phyloP scores from a whole-genome alignment of 2,888 invertebrate species.

The Andrena fulva region DNA sequence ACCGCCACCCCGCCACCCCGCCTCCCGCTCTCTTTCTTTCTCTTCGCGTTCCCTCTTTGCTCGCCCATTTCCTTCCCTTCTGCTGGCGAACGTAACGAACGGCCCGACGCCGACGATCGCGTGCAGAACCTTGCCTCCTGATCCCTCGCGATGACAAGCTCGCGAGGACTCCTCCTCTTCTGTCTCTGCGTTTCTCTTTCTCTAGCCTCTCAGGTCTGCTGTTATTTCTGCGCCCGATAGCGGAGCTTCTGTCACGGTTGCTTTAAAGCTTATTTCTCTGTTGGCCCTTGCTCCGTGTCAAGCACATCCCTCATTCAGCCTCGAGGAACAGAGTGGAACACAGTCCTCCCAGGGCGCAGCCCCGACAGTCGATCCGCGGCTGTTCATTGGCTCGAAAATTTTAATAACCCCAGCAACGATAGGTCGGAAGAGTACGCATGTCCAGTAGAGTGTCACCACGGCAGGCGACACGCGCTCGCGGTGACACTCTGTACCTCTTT shows the following conservation, averaged over 20 bases:
- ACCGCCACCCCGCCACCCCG: conserved; percentile 40
- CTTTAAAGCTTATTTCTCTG: neutral
- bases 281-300: neutral
- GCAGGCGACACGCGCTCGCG: conserved; percentile 70
- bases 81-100: conserved; percentile 52
- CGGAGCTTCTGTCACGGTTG: neutral
- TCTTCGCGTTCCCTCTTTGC: conserved; percentile 11
- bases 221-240: conserved; percentile 21
- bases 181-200: neutral
- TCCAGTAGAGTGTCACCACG: conserved; percentile 79
- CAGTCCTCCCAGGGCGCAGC: conserved; percentile 46
- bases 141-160: conserved; percentile 50
- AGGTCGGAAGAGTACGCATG: conserved; percentile 84
- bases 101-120: conserved; percentile 38
- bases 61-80: conserved; percentile 12
- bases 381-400: conserved; percentile 83
- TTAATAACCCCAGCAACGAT: conserved; percentile 82
- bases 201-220: neutral
- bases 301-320: conserved; percentile 2
- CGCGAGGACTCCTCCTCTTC: conserved; percentile 22
- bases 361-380: conserved; percentile 64
- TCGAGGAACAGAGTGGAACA: conserved; percentile 9
- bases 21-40: conserved; percentile 3
- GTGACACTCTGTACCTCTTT: conserved; percentile 70
- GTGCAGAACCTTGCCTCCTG: conserved; percentile 38